phyloP scores from a whole-genome alignment of 1,140 invertebrate species.

The Tetramorium parvispinum region DNA sequence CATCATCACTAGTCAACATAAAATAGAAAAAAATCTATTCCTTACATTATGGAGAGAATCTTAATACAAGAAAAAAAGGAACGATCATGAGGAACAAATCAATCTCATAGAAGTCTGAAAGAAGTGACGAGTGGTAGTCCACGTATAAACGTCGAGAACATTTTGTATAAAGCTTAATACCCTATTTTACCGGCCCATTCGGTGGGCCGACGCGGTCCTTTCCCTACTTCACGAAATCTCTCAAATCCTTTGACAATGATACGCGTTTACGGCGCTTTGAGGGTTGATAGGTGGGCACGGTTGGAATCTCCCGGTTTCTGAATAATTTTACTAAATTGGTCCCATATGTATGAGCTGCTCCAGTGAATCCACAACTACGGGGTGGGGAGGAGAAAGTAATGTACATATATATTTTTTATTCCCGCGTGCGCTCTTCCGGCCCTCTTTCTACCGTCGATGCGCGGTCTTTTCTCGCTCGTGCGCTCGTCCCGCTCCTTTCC shows the following conservation, averaged over 20 bases:
- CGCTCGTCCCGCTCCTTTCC: slow-evolving; percentile 30
- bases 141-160: slow-evolving; percentile 37
- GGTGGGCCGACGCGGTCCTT: background rate
- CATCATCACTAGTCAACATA: too few relatives aligned
- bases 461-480: slow-evolving; percentile 33
- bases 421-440: slow-evolving; percentile 39
- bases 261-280: slow-evolving; percentile 78
- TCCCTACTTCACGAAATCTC: slow-evolving; percentile 73
- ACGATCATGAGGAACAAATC: background rate
- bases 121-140: slow-evolving; percentile 16
- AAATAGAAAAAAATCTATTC: too few relatives aligned
- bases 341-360: slow-evolving; percentile 83
- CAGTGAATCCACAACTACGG: slow-evolving; percentile 81
- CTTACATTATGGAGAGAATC: background rate
- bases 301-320: slow-evolving; percentile 74
- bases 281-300: slow-evolving; percentile 56
- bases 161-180: slow-evolving; percentile 35
- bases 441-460: slow-evolving; percentile 5
- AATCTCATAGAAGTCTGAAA: background rate
- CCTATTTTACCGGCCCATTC: slow-evolving; percentile 44
- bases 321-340: slow-evolving; percentile 85
- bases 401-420: slow-evolving; percentile 66
- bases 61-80: background rate
- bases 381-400: slow-evolving; percentile 63
- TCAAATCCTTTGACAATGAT: slow-evolving; percentile 83